Conservation (phyloP, 2,797 vertebrate genomes). For the Gallirallus australis region DNA sequence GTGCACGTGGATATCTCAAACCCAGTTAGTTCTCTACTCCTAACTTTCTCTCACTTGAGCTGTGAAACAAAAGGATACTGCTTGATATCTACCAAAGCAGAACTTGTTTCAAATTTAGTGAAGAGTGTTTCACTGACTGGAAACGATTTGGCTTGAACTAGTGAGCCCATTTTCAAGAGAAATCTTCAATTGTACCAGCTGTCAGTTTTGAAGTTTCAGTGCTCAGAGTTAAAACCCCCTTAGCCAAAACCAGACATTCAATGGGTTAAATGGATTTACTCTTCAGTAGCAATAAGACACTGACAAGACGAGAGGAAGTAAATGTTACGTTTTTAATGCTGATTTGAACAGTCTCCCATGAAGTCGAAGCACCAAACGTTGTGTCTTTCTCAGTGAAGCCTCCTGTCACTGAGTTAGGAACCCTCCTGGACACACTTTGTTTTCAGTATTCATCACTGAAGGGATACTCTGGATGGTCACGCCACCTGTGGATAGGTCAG, state of each 20-base stretch:
- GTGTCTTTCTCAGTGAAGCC: neutral
- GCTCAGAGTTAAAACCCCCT: neutral
- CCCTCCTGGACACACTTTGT: neutral
- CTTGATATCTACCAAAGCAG: neutral
- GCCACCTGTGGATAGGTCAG: slow-evolving; percentile 77
- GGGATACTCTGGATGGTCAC: slow-evolving; percentile 84
- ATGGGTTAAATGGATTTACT: neutral
- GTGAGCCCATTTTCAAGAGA: neutral
- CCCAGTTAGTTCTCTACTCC: neutral
- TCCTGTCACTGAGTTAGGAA: neutral
- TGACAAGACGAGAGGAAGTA: neutral
- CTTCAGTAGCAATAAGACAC: neutral
- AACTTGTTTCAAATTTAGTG: neutral
- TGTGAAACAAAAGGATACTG: neutral
- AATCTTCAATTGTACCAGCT: neutral
- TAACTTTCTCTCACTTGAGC: neutral
- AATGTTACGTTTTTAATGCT: slow-evolving; percentile 60
- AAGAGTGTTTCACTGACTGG: neutral
- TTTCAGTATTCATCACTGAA: slow-evolving; percentile 82
- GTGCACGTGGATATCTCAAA: neutral
- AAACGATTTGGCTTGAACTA: neutral
- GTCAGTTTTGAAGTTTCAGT: neutral
- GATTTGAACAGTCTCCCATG: neutral
- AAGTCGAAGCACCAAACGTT: neutral
- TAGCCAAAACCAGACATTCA: neutral